These are phyloP conservation scores for Lycophotia porphyrea DNA, from an alignment of 2,888 invertebrate species.

Conservation along the genomic window DNA sequence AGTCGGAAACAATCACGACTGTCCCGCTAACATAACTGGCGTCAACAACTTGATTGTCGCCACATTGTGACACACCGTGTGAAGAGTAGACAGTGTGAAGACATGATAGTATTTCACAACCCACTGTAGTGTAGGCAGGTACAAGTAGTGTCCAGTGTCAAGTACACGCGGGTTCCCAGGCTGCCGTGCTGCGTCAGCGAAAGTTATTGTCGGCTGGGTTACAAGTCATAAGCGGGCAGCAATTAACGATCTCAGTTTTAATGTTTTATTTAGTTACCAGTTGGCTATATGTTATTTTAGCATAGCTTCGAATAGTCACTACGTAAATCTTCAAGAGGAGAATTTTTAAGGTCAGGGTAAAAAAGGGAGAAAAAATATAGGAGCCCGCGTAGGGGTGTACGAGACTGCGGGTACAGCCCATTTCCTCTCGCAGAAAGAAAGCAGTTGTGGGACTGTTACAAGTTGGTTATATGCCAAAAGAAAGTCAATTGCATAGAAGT, in stretches of 20 bases:
- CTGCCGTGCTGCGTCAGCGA: slow-evolving; percentile 51
- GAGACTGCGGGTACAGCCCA: too few species aligned
- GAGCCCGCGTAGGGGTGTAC: not conserved
- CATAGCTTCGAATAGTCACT: not conserved
- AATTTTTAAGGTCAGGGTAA: too few species aligned
- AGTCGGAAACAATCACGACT: slow-evolving; percentile 11
- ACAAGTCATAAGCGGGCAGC: not conserved
- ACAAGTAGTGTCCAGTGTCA: slow-evolving; percentile 38
- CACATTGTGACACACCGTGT: slow-evolving; percentile 28
- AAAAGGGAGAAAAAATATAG: not conserved
- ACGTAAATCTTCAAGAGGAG: too few species aligned
- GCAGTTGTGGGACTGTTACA: not conserved
- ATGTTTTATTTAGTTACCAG: not conserved
- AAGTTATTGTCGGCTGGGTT: slow-evolving; percentile 9
- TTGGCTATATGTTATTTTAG: not conserved
- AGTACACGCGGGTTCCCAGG: slow-evolving; percentile 36
- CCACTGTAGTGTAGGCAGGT: not conserved
- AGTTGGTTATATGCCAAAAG: not conserved
- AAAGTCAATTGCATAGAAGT: not conserved
- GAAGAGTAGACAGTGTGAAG: slow-evolving; percentile 11
- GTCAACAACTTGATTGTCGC: slow-evolving; percentile 6
- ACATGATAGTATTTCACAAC: slow-evolving; percentile 31
- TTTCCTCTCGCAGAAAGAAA: not conserved
- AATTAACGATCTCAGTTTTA: not conserved
- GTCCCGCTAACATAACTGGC: not conserved